Percentiles rank a stretch among this genome's conserved stretches.
These are phyloP conservation scores for Myripristis murdjan DNA, from an alignment of 2,797 vertebrate species.

Conservation along the genomic window DNA sequence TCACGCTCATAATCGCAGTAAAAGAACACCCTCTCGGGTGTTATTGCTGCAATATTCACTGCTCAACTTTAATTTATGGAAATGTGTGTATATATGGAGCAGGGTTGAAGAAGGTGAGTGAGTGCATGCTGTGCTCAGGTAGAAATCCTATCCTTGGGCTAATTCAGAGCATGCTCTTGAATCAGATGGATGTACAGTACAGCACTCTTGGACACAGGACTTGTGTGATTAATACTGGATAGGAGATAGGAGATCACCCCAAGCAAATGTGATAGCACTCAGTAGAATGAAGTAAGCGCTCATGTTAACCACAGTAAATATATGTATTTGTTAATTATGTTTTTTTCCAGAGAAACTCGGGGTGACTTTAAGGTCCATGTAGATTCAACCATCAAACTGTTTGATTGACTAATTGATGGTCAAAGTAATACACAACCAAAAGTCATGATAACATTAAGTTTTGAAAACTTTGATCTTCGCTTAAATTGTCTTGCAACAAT, in stretches of 20 bases:
- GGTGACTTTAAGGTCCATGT: no score
- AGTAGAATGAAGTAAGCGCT: not conserved
- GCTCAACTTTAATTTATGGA: constrained; percentile 77
- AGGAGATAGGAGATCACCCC: not conserved
- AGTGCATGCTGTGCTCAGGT: constrained; percentile 61
- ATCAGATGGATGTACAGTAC: constrained; percentile 52
- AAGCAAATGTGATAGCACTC: not conserved
- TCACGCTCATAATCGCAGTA: constrained; percentile 68
- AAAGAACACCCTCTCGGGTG: constrained; percentile 72
- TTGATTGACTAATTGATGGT: no score
- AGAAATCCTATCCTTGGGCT: constrained; percentile 73
- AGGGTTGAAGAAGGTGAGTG: constrained; percentile 62
- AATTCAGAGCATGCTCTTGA: constrained; percentile 53
- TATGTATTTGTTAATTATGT: not conserved
- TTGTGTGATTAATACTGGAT: not conserved
- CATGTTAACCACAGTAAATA: not conserved
- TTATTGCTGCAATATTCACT: constrained; percentile 73
- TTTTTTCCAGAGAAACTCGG: no score
- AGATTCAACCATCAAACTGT: no score
- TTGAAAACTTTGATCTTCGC: no score
- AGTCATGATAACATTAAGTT: no score
- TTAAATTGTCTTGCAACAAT: no score
- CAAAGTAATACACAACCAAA: no score
- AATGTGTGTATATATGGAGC: constrained; percentile 74
- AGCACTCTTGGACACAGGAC: constrained; percentile 34